These are phyloP conservation scores for Enteromius anoplus DNA, from an alignment of 2,797 vertebrate species.

Conservation along the genomic window DNA sequence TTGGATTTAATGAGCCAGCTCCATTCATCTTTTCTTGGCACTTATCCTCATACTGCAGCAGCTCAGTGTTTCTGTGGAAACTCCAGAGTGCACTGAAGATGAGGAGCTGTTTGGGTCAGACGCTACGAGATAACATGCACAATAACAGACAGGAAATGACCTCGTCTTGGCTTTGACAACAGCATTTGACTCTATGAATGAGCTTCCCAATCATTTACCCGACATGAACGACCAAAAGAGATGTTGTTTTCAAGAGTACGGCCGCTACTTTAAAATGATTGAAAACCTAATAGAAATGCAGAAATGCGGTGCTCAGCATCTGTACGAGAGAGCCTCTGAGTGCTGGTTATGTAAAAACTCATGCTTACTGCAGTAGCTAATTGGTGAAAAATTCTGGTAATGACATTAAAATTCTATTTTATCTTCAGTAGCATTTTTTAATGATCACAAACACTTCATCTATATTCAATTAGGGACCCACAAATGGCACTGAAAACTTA, in stretches of 20 bases:
- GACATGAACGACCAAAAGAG: neutral
- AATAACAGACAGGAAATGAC: constrained; percentile 9
- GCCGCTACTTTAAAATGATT: neutral
- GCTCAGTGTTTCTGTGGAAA: constrained; percentile 14
- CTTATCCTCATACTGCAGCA: neutral
- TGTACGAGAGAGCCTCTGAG: neutral
- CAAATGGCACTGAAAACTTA: constrained; percentile 15
- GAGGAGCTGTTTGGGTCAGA: neutral
- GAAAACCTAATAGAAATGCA: constrained; percentile 3
- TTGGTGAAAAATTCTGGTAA: constrained; percentile 10
- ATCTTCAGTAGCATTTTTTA: neutral
- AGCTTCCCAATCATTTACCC: neutral
- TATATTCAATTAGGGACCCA: constrained; percentile 35
- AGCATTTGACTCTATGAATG: neutral
- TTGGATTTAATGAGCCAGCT: constrained; percentile 9
- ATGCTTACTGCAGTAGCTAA: neutral
- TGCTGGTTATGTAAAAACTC: constrained; percentile 14
- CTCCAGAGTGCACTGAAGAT: neutral
- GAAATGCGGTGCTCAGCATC: neutral
- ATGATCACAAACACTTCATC: constrained; percentile 25
- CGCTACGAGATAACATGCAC: neutral
- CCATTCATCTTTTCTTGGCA: neutral
- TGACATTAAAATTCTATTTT: constrained; percentile 20
- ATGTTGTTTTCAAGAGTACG: neutral
- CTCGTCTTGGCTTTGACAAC: neutral